Evolutionary conservation across 2,113 vertebrate species (phyloP), one percentile per base, ranked within the genome.

Genomic region (Centrocercus urophasianus): DNA sequence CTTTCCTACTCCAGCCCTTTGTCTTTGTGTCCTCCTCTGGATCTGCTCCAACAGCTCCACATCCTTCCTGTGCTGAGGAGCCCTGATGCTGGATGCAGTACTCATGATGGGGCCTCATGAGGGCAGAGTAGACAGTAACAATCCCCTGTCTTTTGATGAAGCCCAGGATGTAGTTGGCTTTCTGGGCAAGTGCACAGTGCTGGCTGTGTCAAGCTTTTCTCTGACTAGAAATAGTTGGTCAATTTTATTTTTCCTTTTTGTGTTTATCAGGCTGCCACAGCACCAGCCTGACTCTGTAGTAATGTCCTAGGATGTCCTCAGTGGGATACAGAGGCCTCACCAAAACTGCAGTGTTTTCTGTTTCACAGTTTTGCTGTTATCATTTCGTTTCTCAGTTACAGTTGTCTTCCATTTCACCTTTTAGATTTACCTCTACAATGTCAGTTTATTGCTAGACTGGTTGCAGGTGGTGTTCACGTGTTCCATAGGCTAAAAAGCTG

Each of bases 231-330:
- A 52, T 56, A 75, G 11, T 42, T 67, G 75, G 20, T 71, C 70
- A 78, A 45, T 32, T 60, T 57, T 88, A 2, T 3, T 71, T 71
- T 92, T 72, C 19, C 15, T 57, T 84, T 60, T 4, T 12, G 42
- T 83, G 45, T 22, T 79, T 18, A 43, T 84, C 28, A 56, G 81
- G 32, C 61, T 79, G 25, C 52, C 28, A 18, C 20, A 85, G 38
- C 82, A 54, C 59, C 30, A 43, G 36, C 43, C 43, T 12, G 32
- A 57, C 20, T 47, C 14, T 60, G 47, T 0, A 16, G 0, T 82
- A 24, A 32, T 0, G 1, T 54, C 64, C 38, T 75, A 0, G 0
- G 28, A 45, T 0, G 0, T 9, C 34, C 34, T 72, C 22, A 7
- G 21, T 45, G 27, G 28, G 34, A 6, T 65, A 52, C 34, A 81